Percentiles rank a stretch among this genome's conserved stretches.
These are phyloP conservation scores for Sebastes glaucus DNA, from an alignment of 2,797 vertebrate genomes.

Conservation along the genomic window DNA sequence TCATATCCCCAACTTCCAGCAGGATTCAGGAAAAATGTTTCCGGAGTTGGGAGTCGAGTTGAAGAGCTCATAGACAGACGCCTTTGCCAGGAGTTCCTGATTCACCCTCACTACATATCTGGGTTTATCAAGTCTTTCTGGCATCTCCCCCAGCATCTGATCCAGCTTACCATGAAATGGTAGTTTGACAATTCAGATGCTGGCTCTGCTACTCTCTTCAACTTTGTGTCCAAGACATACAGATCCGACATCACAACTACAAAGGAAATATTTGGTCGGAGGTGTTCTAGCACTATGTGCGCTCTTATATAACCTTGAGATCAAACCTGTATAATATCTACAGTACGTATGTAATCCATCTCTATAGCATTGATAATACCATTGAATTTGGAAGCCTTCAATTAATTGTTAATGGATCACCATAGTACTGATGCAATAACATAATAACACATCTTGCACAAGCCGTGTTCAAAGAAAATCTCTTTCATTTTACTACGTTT, in stretches of 20 bases:
- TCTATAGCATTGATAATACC: background rate
- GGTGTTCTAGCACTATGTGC: background rate
- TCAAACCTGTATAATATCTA: background rate
- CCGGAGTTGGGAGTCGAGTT: too few relatives aligned
- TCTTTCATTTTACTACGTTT: background rate
- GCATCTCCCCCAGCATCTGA: background rate
- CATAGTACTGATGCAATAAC: background rate
- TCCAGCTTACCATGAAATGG: background rate
- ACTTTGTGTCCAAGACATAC: background rate
- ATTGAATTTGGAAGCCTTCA: background rate
- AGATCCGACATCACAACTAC: background rate
- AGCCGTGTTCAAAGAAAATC: background rate
- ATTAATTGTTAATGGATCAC: background rate
- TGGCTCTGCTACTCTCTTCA: background rate
- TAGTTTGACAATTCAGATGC: background rate
- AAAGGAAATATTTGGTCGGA: background rate
- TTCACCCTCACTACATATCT: background rate
- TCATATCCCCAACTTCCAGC: background rate
- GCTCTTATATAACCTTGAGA: background rate
- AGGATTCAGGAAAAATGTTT: too few relatives aligned
- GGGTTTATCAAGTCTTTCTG: background rate
- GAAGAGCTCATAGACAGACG: background rate
- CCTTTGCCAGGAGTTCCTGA: background rate
- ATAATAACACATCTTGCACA: background rate
- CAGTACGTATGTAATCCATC: background rate